Evolutionary conservation across 2,888 invertebrate species (phyloP), one percentile per base, ranked within the genome.

Genomic region (Drosophila cyrtoloma): DNA sequence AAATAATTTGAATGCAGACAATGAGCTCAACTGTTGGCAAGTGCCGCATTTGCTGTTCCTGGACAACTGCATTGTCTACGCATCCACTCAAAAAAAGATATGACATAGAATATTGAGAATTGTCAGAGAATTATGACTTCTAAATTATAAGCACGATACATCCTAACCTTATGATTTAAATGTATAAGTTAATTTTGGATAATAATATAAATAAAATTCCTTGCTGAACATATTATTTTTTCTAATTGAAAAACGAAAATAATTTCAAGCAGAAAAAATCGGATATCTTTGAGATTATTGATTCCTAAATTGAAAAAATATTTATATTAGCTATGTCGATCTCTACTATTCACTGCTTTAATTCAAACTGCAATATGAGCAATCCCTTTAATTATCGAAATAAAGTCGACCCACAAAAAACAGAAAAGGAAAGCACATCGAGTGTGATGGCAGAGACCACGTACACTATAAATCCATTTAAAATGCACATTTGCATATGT

Each of bases 1-100:
- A 84, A 87, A 84, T 87, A 87, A 84, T 84, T 84, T 81, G 78
- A 74, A 80, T 80, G 72, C 68, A 70, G 80, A 79, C 77, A 77
- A 81, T 79, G 77, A 68, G 74, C 65, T 59, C 57, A 67, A 75
- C 39, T 65, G 47, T 53, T 77, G 58, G 63, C 72, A 64, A 72
- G 71, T 71, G 71, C 64, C 58, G 71, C 65, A 71, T 47, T 44
- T 42, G 71, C 62, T 70, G 37, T 62, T 70, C 50, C 42, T 61
- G 69, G 50, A 47, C 69, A 70, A 53, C 51, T 66, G 51, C 67
- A 61, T 57, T 57, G 57, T 39, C 16, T 30, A 30, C 10, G 12
- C 5, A 16, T 57, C 39, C 57, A 57, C 57, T 39, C 3, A n/a
- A 22, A n/a, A 57, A 28, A 39, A 51, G 19, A 19, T 10, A 51